Evolutionary conservation across 2,797 vertebrate genomes (phyloP), one percentile per base, ranked within the genome.

Genomic region (Epinephelus coioides): DNA sequence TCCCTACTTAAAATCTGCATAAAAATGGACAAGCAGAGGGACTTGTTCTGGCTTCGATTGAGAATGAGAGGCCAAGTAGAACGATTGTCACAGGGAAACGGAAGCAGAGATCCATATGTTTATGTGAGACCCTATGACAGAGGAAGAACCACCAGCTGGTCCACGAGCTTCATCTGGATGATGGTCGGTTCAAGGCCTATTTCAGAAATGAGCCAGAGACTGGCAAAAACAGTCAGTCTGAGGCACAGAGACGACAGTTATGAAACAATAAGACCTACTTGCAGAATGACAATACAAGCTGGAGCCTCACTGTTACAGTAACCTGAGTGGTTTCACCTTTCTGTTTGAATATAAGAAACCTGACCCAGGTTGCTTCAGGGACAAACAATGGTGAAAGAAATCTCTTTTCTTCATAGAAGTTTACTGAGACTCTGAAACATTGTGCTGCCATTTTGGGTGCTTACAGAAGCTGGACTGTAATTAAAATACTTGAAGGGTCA

Each of bases 341-440:
- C 51, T 69, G 65, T 34, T 63, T 56, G 23, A 61, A 46, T 17
- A 62, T 10, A 10, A 25, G 90, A 84, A 83, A 89, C 50, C 0
- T n/a, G 75, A 91, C 5, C 65, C 61, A 2, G 30, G 2, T 55
- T 10, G 69, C 89, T 84, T 66, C 64, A 44, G 86, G 86, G 79
- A 56, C 70, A 69, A 70, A 79, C 21, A 7, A 18, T 66, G 23
- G 51, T 51, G 72, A 54, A 64, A 75, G 30, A 62, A 76, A 63
- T 71, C 51, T 67, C 19, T 21, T 66, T 27, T 62, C 77, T 80
- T 73, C 78, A 69, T 18, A 23, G 3, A 17, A 19, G 50, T 73
- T 75, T 57, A 12, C 46, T 53, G 65, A 19, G 55, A 51, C 38
- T 57, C 21, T 34, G 51, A 62, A 10, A 47, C 50, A 25, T 6